Percentiles rank a stretch among this genome's conserved stretches.
These are phyloP conservation scores for Phengaris alcon DNA, from an alignment of 2,888 invertebrate genomes.

Conservation along the genomic window DNA sequence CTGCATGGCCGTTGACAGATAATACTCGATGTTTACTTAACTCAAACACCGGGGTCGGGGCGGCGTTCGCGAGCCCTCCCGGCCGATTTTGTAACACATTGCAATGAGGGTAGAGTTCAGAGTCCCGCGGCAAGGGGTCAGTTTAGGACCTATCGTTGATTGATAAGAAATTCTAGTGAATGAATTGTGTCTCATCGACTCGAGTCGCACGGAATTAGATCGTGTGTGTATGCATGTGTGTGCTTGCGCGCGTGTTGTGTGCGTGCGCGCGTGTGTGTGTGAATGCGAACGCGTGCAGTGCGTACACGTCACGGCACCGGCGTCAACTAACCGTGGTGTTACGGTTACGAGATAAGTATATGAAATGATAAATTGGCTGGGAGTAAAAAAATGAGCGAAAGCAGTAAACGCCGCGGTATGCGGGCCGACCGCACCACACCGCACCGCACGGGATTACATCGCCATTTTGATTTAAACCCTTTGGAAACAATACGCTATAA, in stretches of 20 bases:
- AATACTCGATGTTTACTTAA: conserved; percentile 77
- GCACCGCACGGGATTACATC: conserved; percentile 50
- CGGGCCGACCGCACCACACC: conserved; percentile 72
- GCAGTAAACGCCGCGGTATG: conserved; percentile 59
- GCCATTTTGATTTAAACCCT: conserved; percentile 53
- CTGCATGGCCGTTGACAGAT: conserved; percentile 77
- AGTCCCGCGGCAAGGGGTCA: conserved; percentile 50
- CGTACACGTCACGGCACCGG: conserved; percentile 48
- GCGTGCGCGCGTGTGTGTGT: neutral
- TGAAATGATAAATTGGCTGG: conserved; percentile 39
- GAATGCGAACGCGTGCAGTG: neutral
- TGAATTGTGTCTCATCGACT: conserved; percentile 76
- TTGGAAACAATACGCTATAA: conserved; percentile 72
- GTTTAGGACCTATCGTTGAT: conserved; percentile 60
- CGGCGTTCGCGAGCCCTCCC: conserved; percentile 47
- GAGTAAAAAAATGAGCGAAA: conserved; percentile 50
- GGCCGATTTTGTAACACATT: conserved; percentile 51
- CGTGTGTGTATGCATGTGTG: conserved; percentile 49
- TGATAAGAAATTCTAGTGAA: conserved; percentile 63
- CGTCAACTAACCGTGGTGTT: conserved; percentile 42
- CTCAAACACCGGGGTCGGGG: conserved; percentile 71
- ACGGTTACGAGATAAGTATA: conserved; percentile 38
- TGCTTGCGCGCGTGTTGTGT: neutral
- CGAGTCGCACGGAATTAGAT: conserved; percentile 62
- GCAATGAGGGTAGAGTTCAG: conserved; percentile 55